Percentiles rank a stretch among this genome's conserved stretches.
Evolutionary conservation across 2,888 invertebrate genomes (phyloP).

Genomic region (Folsomia manolachei): DNA sequence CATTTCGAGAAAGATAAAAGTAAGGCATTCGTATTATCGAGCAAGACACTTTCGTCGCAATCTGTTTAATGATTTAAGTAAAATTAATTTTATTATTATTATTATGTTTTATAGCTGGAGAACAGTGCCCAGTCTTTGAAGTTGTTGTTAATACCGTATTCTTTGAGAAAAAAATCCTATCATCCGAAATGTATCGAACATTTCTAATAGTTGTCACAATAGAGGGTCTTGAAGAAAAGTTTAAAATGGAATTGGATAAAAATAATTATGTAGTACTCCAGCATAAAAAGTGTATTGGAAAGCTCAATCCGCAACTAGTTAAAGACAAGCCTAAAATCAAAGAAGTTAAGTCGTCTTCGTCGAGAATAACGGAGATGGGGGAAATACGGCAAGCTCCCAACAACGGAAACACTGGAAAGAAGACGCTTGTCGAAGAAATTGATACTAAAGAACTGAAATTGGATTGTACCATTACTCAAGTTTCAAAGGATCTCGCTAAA

Average conservation of each 20-base stretch:
- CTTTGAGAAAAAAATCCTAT: conserved; percentile 53
- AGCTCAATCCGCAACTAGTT: conserved; percentile 47
- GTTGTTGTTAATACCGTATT: conserved; percentile 56
- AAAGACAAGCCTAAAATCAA: conserved; percentile 39
- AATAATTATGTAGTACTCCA: conserved; percentile 48
- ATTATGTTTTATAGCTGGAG: conserved; percentile 53
- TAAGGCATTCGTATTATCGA: conserved; percentile 46
- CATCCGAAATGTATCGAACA: conserved; percentile 55
- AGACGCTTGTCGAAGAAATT: conserved; percentile 34
- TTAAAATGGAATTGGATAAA: conserved; percentile 53
- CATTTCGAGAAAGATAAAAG: conserved; percentile 57
- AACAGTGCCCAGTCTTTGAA: conserved; percentile 56
- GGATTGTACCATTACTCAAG: conserved; percentile 38
- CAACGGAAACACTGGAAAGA: conserved; percentile 1
- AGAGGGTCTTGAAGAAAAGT: conserved; percentile 57
- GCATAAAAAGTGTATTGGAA: conserved; percentile 45
- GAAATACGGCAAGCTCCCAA: background rate
- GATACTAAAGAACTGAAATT: conserved; percentile 36
- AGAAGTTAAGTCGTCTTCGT: conserved; percentile 32
- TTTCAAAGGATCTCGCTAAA: conserved; percentile 32
- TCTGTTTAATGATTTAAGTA: background rate
- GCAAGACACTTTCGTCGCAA: no score
- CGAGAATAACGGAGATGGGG: background rate
- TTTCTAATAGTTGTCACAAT: conserved; percentile 56
- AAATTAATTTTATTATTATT: background rate